A percentile compares a stretch with the other conserved stretches of the same genome.
These are phyloP conservation scores for Brachionus calyciflorus DNA, from an alignment of 1,140 invertebrate genomes.

Conservation along the genomic window DNA sequence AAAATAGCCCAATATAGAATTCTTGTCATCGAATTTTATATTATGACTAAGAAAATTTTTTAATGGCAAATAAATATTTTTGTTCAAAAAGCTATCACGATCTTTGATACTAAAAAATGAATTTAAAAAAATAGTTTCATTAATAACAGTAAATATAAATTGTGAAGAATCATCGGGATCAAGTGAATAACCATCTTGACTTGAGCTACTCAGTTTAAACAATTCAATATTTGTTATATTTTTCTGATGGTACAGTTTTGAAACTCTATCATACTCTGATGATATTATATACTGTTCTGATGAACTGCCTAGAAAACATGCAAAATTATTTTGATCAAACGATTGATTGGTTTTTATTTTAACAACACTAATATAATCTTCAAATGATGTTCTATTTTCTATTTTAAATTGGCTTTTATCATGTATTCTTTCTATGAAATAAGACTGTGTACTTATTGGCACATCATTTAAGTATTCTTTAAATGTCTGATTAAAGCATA, in stretches of 20 bases:
- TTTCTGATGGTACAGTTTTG: background rate
- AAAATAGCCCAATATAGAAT: no score
- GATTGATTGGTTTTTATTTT: background rate
- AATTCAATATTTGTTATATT: background rate
- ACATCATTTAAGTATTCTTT: background rate
- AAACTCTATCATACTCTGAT: background rate
- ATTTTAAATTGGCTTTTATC: background rate
- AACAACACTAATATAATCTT: background rate
- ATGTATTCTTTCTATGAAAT: background rate
- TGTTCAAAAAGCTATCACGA: background rate
- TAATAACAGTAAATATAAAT: background rate
- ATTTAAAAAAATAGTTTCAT: background rate
- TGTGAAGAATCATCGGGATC: background rate
- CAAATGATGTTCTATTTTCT: background rate
- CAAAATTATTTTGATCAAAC: background rate
- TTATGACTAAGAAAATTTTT: background rate
- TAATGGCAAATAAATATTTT: background rate
- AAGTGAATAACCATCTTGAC: background rate
- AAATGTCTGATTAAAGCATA: background rate
- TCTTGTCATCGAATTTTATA: no score
- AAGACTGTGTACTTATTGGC: background rate
- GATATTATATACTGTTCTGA: background rate
- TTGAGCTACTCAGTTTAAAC: background rate
- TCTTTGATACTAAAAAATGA: background rate
- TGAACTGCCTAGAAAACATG: background rate